phyloP scores from a whole-genome alignment of 2,888 invertebrate species.

The Philereme transversata region DNA sequence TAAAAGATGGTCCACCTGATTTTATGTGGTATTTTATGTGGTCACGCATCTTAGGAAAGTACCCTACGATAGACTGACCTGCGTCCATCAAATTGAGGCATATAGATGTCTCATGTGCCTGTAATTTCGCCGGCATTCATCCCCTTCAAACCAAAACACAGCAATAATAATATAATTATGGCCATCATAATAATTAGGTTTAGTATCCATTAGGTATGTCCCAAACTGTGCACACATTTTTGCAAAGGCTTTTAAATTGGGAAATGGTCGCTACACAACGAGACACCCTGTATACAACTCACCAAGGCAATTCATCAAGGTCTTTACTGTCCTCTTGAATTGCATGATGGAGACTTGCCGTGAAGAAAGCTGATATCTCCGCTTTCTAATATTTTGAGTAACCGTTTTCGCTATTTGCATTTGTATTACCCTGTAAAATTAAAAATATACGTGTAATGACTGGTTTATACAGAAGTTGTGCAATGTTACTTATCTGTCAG shows the following conservation, averaged over 20 bases:
- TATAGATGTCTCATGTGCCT: too few species aligned
- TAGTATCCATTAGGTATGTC: neutral
- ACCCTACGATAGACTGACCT: too few species aligned
- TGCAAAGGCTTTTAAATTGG: neutral
- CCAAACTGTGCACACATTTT: neutral
- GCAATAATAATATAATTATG: neutral
- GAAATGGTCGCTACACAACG: neutral
- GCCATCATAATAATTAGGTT: neutral
- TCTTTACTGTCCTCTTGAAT: constrained; percentile 51
- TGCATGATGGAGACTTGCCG: constrained; percentile 34
- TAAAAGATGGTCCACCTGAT: too few species aligned
- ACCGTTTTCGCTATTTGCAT: constrained; percentile 15
- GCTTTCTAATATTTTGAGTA: constrained; percentile 15
- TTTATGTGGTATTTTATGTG: too few species aligned
- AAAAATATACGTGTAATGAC: constrained; percentile 18
- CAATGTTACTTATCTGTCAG: constrained; percentile 16
- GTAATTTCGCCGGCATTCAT: too few species aligned
- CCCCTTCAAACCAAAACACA: too few species aligned
- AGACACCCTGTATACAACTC: constrained; percentile 40
- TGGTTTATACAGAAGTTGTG: constrained; percentile 20
- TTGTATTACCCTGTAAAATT: constrained; percentile 16
- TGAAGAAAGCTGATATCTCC: constrained; percentile 35
- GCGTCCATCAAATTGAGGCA: too few species aligned
- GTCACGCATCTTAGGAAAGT: too few species aligned
- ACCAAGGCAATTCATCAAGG: constrained; percentile 59